These are phyloP conservation scores for Vanessa cardui DNA, from an alignment of 2,888 invertebrate genomes.

Conservation along the genomic window DNA sequence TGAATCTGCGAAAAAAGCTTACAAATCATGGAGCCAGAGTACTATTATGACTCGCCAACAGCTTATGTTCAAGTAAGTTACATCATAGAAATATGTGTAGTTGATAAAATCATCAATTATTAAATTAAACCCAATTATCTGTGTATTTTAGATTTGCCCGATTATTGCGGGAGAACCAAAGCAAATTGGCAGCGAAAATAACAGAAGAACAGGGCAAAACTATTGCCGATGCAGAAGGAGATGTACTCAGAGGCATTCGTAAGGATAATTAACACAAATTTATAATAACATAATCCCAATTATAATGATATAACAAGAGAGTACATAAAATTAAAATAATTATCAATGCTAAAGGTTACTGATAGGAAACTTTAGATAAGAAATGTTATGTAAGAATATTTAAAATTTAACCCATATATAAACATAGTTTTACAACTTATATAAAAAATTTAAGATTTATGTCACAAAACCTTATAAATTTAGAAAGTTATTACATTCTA, in stretches of 20 bases:
- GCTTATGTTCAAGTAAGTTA: conserved; percentile 89
- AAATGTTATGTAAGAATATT: too few relatives aligned
- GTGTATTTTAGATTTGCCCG: conserved; percentile 88
- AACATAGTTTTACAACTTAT: too few relatives aligned
- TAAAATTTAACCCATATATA: too few relatives aligned
- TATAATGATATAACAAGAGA: too few relatives aligned
- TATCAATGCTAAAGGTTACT: conserved; percentile 10
- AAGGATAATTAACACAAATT: conserved; percentile 70
- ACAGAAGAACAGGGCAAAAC: conserved; percentile 99
- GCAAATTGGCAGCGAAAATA: conserved; percentile 94
- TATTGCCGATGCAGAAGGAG: conserved; percentile 97
- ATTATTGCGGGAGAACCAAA: conserved; percentile 93
- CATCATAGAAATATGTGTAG: neutral
- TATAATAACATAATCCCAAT: neutral
- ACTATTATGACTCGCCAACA: conserved; percentile 97
- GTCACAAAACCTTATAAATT: too few relatives aligned
- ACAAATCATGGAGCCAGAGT: conserved; percentile 92
- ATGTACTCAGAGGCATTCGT: conserved; percentile 98
- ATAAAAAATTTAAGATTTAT: too few relatives aligned
- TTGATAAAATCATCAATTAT: neutral
- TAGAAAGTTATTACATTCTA: too few relatives aligned
- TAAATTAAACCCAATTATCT: neutral
- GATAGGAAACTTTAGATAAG: too few relatives aligned
- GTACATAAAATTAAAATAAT: neutral
- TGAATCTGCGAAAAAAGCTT: conserved; percentile 91